phyloP scores from a whole-genome alignment of 1,140 invertebrate species.

The Caenorhabditis briggsae region DNA sequence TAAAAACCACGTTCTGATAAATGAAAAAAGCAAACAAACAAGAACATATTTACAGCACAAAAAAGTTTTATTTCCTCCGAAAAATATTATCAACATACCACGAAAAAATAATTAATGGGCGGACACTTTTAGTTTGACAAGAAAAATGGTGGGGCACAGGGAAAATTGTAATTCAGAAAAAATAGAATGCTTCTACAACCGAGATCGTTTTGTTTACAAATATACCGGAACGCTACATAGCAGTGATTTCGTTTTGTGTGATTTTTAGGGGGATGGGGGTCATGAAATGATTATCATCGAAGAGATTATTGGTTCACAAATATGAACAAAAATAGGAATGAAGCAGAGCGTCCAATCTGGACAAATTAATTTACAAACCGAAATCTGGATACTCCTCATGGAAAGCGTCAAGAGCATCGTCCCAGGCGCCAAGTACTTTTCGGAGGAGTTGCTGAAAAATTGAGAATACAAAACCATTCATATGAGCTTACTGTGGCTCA shows the following conservation, averaged over 20 bases:
- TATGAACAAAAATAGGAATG: background rate
- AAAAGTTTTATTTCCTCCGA: slow-evolving; percentile 42
- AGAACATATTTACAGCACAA: background rate
- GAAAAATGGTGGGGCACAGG: background rate
- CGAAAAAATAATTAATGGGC: background rate
- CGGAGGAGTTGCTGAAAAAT: background rate
- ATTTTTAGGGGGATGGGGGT: background rate
- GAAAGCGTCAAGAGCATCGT: slow-evolving; percentile 5
- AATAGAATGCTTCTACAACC: background rate
- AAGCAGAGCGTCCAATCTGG: background rate
- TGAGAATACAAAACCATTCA: background rate
- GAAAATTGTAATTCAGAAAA: background rate
- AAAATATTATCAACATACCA: background rate
- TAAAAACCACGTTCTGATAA: too few species aligned
- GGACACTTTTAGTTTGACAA: background rate
- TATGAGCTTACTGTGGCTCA: background rate
- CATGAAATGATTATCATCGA: slow-evolving; percentile 47
- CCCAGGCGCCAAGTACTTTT: slow-evolving; percentile 27
- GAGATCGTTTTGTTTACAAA: slow-evolving; percentile 14
- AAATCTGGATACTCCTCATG: slow-evolving; percentile 17
- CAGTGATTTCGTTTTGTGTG: background rate
- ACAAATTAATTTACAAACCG: background rate
- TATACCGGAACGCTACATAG: slow-evolving; percentile 16
- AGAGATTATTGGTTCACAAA: background rate
- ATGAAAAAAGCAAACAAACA: too few species aligned